Evolutionary conservation across 2,888 invertebrate species (phyloP), one percentile per base, ranked within the genome.

Genomic region (Ptychoptera albimana): DNA sequence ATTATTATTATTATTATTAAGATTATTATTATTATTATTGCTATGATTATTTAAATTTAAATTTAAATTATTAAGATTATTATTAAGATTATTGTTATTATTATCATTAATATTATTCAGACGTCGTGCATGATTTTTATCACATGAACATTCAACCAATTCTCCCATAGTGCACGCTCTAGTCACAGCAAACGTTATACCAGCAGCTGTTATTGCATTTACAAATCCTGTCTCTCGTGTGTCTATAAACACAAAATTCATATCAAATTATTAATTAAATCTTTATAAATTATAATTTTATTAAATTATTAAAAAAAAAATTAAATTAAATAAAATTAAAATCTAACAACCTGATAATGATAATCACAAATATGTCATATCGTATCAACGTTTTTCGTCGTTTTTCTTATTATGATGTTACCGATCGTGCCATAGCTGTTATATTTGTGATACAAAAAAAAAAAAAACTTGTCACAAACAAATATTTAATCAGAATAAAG

Each of bases 141-240:
- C 86, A 67, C 89, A 89, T 46, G 87, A 82, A 60, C 91, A 92
- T 60, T 89, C 86, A 42, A 86, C 73, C 49, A 89, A 72, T 49
- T 81, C 77, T 23, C 91, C 91, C 63, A 79, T 79, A 47, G 86
- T 86, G 66, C 91, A 91, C 38, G 89, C 89, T 57, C 85, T 75
- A 23, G 91, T 89, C 52, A 92, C 82, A 40, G 86, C 79, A 64
- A 79, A 89, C 35, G 88, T 84, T 43, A 92, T 84, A 11, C 91
- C 91, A 0, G 91, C 92, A 1, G 91, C 81, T 9, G 87, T 84
- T 57, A 92, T 82, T 44, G 91, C 89, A 63, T 88, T 87, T 55
- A 92, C 82, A 65, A 89, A 92, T 43, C 86, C 86, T 40, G 89
- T 86, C 66, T 92, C 92, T 51, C 89, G 71, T 7, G 88, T 88